Evolutionary conservation across 2,888 invertebrate species (phyloP), one percentile per base, ranked within the genome.

Genomic region (Chaitophorus viminalis): DNA sequence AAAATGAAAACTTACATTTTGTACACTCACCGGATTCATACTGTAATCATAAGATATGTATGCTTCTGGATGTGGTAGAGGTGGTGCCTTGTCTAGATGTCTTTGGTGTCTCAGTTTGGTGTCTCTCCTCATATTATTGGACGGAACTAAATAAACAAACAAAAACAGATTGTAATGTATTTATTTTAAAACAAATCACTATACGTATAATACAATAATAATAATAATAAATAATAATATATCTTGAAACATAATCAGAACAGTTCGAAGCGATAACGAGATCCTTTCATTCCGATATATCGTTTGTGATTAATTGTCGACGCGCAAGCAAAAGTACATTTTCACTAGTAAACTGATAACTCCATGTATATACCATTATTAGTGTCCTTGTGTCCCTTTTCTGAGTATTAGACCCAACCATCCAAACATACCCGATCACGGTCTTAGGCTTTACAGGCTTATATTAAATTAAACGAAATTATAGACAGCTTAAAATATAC

Each of bases 61-160:
- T 14, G 74, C 72, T 87, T 87, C 87, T 60, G 87, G 79, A 54
- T 75, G 46, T 8, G 87, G 87, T 0, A 60, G 60, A 25, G 60
- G 60, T 81, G 81, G 65, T 87, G 81, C 74, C 72, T 46, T 46
- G 46, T 46, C 46, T 14, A 87, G 18, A 54, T 87, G 87, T 31
- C 87, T 79, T 75, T 87, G 87, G 18, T 87, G 87, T 74, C 87
- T 79, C 17, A 87, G 72, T 81, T 74, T 87, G 46, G 79, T 60
- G 60, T 60, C 87, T 60, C 25, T 79, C 87, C 81, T 81, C 31
- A 87, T 11, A 31, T 81, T 87, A 33, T 81, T 87, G 25, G 87
- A 31, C 60, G 72, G 46, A 72, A 60, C 87, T 74, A 76, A 78
- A n/a, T 70, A 36, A 46, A 54, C 17, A 83, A 54, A 74, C 25